Evolutionary conservation across 2,797 vertebrate species (phyloP).

Genomic region (Rousettus madagascariensis): DNA sequence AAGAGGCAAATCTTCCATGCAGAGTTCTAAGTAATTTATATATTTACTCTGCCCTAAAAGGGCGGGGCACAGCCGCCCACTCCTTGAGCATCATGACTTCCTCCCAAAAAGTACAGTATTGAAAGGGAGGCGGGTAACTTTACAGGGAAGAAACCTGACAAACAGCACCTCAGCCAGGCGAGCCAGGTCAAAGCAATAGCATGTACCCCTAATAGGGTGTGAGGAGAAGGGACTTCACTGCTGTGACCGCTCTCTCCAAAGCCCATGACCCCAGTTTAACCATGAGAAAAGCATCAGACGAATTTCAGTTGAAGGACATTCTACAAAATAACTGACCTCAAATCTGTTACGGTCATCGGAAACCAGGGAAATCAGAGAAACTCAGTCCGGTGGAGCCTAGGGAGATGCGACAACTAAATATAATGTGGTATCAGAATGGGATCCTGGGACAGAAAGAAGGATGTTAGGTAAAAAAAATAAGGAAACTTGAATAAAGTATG

Average conservation of each 20-base stretch:
- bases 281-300: neutral
- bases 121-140: neutral
- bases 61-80: too few relatives aligned
- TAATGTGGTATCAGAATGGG: neutral
- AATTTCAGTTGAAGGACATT: neutral
- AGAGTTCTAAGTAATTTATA: neutral
- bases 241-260: neutral
- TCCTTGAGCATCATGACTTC: neutral
- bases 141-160: neutral
- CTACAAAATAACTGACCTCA: neutral
- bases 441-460: neutral
- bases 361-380: neutral
- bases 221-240: neutral
- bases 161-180: neutral
- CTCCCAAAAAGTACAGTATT: neutral
- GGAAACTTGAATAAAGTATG: neutral
- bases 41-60: neutral
- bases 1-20: neutral
- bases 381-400: neutral
- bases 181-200: neutral
- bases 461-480: neutral
- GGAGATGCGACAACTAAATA: neutral
- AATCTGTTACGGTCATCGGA: neutral
- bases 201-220: too few relatives aligned
- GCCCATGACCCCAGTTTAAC: neutral